Evolutionary conservation across 2,888 invertebrate genomes (phyloP), one percentile per base, ranked within the genome.

Genomic region (Drosophila algonquin): DNA sequence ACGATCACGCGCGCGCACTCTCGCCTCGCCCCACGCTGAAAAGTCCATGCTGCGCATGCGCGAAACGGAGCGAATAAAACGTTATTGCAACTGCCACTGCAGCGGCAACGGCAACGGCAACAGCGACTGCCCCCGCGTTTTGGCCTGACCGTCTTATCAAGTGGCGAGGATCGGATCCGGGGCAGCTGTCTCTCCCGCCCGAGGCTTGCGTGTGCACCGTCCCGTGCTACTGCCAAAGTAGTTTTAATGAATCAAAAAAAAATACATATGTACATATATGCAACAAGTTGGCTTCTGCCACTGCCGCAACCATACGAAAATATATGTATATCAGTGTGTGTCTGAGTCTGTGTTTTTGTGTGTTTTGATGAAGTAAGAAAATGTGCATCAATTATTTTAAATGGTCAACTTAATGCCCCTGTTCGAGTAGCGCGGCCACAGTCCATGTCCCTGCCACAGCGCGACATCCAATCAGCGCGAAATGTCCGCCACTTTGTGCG

Each of bases 371-470:
- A 58, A 32, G 68, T 68, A 53, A 14, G 73, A 53, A 60, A 84
- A 77, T 73, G 76, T 73, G 73, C 85, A 70, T 85, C 77, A 80
- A 87, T 85, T 85, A 89, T 79, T 76, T 76, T 58, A 79, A 87
- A 80, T 77, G 75, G 63, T 69, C 63, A 63, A 40, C 40, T 40
- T 40, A 40, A 75, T 80, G 70, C 79, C 58, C 71, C 61, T 69
- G 63, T 67, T 80, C 63, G 64, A 55, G 54, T 59, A 35, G 30
- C 24, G 32, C 14, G 18, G 52, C 48, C 40, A 2, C 21, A 40
- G 40, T 40, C 46, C 46, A 56, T 59, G 46, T 16, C 32, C 50
- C 59, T 46, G 63, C 50, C 48, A 55, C 54, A 35, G 40, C 2
- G 40, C 40, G 40, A 40, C 40, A 40, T 40, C 40, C 40, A 40